These are phyloP conservation scores for Parnassius orleans DNA, from an alignment of 2,888 invertebrate genomes.

Conservation along the genomic window DNA sequence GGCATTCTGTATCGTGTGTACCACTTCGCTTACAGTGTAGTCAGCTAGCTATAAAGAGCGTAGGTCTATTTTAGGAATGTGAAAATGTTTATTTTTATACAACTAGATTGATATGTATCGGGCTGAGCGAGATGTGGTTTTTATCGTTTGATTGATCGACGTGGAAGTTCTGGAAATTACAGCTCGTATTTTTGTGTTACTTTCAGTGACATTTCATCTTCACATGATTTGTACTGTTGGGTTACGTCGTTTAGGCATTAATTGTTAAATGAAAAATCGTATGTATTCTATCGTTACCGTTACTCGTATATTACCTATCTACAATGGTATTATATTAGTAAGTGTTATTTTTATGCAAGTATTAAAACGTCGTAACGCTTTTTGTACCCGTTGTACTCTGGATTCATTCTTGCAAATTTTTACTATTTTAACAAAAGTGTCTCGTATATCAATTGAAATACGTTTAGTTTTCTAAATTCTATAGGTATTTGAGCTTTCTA, in stretches of 20 bases:
- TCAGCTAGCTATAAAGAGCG: slow-evolving; percentile 44
- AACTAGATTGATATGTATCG: slow-evolving; percentile 28
- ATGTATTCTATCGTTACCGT: no score
- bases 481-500: no score
- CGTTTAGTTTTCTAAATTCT: no score
- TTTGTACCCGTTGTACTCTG: no score
- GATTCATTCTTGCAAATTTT: no score
- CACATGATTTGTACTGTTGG: neutral
- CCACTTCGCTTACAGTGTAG: slow-evolving; percentile 28
- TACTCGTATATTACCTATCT: no score
- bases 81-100: slow-evolving; percentile 34
- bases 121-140: slow-evolving; percentile 13
- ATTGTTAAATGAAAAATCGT: neutral
- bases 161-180: slow-evolving; percentile 15
- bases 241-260: neutral
- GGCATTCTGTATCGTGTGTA: slow-evolving; percentile 60
- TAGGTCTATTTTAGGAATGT: slow-evolving; percentile 48
- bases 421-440: no score
- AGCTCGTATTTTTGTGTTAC: slow-evolving; percentile 3
- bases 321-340: no score
- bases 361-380: no score
- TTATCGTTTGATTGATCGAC: slow-evolving; percentile 24
- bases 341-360: no score
- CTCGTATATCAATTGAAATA: no score
- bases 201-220: slow-evolving; percentile 12